Evolutionary conservation across 2,113 vertebrate species (phyloP), one percentile per base, ranked within the genome.

Genomic region (Pandion haliaetus): DNA sequence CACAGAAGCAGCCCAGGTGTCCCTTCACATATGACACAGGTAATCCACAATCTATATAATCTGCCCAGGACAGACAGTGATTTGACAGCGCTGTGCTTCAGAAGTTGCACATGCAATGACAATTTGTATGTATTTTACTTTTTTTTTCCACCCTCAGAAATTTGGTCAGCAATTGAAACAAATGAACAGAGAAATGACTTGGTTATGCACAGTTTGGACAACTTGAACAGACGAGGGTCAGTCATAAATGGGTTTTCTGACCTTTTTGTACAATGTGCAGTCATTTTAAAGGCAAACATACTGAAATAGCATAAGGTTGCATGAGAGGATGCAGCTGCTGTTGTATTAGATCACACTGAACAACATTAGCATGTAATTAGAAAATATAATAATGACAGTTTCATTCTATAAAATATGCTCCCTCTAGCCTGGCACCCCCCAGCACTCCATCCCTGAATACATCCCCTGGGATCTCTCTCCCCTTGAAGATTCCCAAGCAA

Each of bases 281-380:
- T 29, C 15, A 65, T 84, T 96, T 96, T 87, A 93, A 84, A 91
- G 32, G 72, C 47, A 93, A 97, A 88, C 29, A 78, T 34, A 85
- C 34, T 86, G 82, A 86, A 91, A 83, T 24, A 74, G 34, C 54
- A 57, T 38, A 71, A 92, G 49, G 61, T 42, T 94, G 44, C 14
- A 1, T 69, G 61, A 94, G 36, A 69, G 17, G 61, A 72, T 87
- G 69, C 78, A 95, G 62, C 73, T 91, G 86, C 62, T 76, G 44
- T 45, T 78, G 9, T 32, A 79, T 91, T 84, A 87, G 50, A 79
- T 69, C 36, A 82, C 50, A 34, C 44, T 63, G 67, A 93, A 86
- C 32, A 72, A 57, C 62, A 95, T 87, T 82, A 87, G 21, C 32
- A 79, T 65, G 38, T 42, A 85, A 95, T 87, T 76, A 89, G 73